phyloP scores from a whole-genome alignment of 2,797 vertebrate species.

The Dermochelys coriacea region DNA sequence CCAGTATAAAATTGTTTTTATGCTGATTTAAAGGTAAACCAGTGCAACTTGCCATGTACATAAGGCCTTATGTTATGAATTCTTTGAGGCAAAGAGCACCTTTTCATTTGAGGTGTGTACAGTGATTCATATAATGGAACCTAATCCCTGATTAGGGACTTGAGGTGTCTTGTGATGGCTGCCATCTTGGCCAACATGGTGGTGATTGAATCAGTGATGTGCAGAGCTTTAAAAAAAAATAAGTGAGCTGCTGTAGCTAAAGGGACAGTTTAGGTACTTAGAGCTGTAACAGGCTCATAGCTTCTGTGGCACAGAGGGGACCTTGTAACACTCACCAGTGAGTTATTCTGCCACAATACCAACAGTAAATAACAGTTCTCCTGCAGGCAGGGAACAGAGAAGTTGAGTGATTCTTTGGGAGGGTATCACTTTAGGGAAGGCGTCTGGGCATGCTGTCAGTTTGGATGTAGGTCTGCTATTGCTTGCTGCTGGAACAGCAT shows the following conservation, averaged over 20 bases:
- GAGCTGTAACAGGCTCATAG: not conserved
- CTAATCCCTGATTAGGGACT: not conserved
- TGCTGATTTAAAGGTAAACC: too few relatives aligned
- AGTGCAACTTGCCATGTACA: not conserved
- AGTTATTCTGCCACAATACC: not conserved
- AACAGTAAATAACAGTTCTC: not conserved
- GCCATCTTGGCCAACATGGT: not conserved
- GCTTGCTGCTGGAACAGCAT: conserved; percentile 47
- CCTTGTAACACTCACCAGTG: not conserved
- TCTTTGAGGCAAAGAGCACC: not conserved
- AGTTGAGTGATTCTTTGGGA: not conserved
- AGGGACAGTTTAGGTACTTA: not conserved
- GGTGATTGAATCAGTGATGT: not conserved
- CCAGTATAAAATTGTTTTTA: not conserved
- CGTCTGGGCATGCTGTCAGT: not conserved
- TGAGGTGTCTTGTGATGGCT: not conserved
- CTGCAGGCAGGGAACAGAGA: not conserved
- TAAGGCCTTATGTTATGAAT: not conserved
- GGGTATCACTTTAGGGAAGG: not conserved
- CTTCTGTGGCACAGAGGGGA: not conserved
- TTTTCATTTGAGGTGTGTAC: not conserved
- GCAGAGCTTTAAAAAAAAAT: not conserved
- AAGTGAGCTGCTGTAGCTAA: too few relatives aligned
- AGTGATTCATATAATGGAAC: not conserved
- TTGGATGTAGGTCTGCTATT: conserved; percentile 55